Base-by-base conservation (phyloP, 2,888 invertebrate genomes). In the Pycnomerus fuliginosus region DNA sequence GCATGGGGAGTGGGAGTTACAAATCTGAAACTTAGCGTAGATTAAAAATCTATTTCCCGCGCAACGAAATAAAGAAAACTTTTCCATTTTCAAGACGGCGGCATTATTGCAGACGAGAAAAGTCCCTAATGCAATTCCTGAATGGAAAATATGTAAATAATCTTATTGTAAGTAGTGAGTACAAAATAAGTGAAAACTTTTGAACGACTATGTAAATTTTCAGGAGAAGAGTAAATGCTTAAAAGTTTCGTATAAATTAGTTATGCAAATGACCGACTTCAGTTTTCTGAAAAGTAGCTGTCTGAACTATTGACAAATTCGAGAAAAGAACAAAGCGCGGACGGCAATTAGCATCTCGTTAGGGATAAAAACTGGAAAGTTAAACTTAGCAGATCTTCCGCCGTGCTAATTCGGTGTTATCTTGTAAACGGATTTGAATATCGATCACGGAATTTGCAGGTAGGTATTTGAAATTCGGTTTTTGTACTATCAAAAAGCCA, bases 171-270 rank as follows among this genome's bases (percentile, higher is more conserved):
- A 52, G 49, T 52, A 52, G 49, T 52, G 46, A 49, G 46, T 50
- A 41, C 48, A 41, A 47, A 50, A 52, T 50, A 52, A 55, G 45
- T 47, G 22, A 16, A 36, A 52, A 50, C 40, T 53, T 54, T 47
- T 44, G 48, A 32, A 44, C 36, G 37, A 46, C 50, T 56, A 54
- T 53, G 56, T 52, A 56, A 56, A 56, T 56, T 55, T 54, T 45
- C 48, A 22, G 22, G 44, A 40, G 52, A 50, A 48, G 48, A 44
- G 51, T n/a, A 52, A 55, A 52, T 50, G 52, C 50, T 55, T 44
- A 29, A 51, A 56, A 56, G 48, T 56, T 56, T 49, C 27, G 40
- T 36, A 48, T 42, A 40, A 53, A 53, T 56, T 53, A 53, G 44
- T 46, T 48, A 52, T 56, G 51, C 44, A 56, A 56, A 54, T 56